phyloP scores from a whole-genome alignment of 2,113 vertebrate genomes.

The Rhipidura dahli region DNA sequence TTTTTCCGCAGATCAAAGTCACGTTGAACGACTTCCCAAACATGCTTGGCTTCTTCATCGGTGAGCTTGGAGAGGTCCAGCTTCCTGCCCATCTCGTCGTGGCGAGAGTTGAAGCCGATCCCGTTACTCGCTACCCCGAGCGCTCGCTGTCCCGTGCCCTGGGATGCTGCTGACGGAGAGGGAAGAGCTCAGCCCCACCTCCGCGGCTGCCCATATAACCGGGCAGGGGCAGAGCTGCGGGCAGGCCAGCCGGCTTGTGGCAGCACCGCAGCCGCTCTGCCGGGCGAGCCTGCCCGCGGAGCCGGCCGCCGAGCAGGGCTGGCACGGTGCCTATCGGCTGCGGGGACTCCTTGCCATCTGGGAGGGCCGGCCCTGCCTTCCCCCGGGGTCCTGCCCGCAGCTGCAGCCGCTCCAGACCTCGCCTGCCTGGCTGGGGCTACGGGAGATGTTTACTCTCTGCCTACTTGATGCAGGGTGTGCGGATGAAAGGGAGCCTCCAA shows the following conservation, averaged over 20 bases:
- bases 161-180: not conserved
- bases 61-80: conserved; percentile 91
- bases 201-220: not conserved
- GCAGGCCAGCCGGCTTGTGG: not conserved
- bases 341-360: not conserved
- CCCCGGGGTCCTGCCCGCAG: not conserved
- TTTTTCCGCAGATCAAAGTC: conserved; percentile 89
- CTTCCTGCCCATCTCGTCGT: conserved; percentile 80
- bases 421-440: not conserved
- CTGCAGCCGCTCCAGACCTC: not conserved
- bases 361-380: not conserved
- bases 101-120: fast-evolving
- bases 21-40: conserved; percentile 91
- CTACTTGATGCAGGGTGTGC: not conserved
- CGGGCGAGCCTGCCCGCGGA: not conserved
- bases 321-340: not conserved
- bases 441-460: not conserved
- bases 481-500: not conserved
- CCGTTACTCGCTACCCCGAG: not conserved
- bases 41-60: conserved; percentile 90
- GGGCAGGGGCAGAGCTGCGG: not conserved
- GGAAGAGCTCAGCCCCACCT: conserved; percentile 3
- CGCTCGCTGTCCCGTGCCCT: fast-evolving
- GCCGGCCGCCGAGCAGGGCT: not conserved
- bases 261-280: not conserved